Evolutionary conservation across 2,888 invertebrate species (phyloP).

Genomic region (Agrotis exclamationis): DNA sequence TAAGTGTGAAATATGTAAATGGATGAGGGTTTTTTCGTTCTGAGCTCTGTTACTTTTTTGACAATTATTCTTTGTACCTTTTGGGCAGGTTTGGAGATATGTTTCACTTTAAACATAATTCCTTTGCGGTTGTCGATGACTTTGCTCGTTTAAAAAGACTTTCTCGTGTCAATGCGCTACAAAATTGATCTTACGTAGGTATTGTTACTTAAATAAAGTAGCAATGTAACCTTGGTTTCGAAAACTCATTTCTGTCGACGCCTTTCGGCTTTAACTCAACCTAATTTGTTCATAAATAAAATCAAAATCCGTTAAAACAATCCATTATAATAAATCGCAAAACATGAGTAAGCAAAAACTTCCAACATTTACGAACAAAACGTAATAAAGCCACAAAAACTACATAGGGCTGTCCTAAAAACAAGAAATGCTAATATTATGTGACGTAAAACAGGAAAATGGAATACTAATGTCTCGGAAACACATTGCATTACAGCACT

Average conservation of each 20-base stretch:
- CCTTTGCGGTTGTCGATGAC: neutral
- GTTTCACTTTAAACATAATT: constrained; percentile 1
- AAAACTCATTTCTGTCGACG: neutral
- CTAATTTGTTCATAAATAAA: neutral
- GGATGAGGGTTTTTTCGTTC: constrained; percentile 60
- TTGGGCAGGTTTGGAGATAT: neutral
- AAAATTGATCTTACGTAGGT: too few relatives aligned
- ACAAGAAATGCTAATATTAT: constrained; percentile 62
- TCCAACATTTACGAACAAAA: constrained; percentile 13
- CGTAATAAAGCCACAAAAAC: constrained; percentile 48
- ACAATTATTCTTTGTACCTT: constrained; percentile 19
- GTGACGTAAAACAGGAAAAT: constrained; percentile 59
- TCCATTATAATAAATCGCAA: constrained; percentile 28
- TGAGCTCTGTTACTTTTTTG: constrained; percentile 38
- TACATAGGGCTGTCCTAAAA: constrained; percentile 50
- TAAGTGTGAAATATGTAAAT: constrained; percentile 83
- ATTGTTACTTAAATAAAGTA: neutral
- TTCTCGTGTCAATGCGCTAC: too few relatives aligned
- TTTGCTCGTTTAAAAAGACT: neutral
- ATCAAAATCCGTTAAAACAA: constrained; percentile 6
- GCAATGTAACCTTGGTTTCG: neutral
- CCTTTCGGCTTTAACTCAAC: neutral
- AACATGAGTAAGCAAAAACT: constrained; percentile 32
- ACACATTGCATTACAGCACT: constrained; percentile 63
- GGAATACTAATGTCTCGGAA: constrained; percentile 64